Evolutionary conservation across 1,140 invertebrate genomes (phyloP), one percentile per base, ranked within the genome.

Genomic region (Drosophila oshimai): DNA sequence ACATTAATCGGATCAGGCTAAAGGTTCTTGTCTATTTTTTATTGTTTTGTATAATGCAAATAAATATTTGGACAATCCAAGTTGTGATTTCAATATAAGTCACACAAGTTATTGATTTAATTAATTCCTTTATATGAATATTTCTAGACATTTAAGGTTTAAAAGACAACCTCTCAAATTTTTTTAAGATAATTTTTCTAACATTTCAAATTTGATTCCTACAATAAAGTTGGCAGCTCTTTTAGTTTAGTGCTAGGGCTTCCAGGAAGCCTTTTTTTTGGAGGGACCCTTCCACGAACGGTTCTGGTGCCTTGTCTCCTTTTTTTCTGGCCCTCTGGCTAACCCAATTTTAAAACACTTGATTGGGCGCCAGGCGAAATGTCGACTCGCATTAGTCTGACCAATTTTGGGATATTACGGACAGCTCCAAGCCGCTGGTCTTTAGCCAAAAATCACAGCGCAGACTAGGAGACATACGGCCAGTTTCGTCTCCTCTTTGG

Each of bases 341-440:
- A 83, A 88, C 83, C 77, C 75, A 84, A 86, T 86, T 86, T 86
- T 51, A 71, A 74, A 89, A 89, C 88, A 89, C 88, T 89, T 87
- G 88, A 89, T 89, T 89, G 88, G 88, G 88, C 88, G 88, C 88
- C 88, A 80, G 83, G 74, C 64, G 75, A 89, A 72, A 67, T 75
- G 75, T 87, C 74, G 71, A 61, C 57, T 55, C 65, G 47, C 45
- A 88, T 88, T 84, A 86, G 76, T 22, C 54, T 55, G 34, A 17
- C 62, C 57, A 45, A 61, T 51, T 50, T 61, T 20, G 33, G 58
- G 57, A 71, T 79, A 45, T 33, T 71, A 50, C 70, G 68, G 86
- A 89, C 87, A 89, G 86, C 67, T 87, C 57, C 72, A 79, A 87
- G 88, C 87, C 83, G 81, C 88, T 88, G 88, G 87, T 89, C 87